Evolutionary conservation across 2,113 vertebrate species (phyloP).

Genomic region (Sceloporus undulatus): DNA sequence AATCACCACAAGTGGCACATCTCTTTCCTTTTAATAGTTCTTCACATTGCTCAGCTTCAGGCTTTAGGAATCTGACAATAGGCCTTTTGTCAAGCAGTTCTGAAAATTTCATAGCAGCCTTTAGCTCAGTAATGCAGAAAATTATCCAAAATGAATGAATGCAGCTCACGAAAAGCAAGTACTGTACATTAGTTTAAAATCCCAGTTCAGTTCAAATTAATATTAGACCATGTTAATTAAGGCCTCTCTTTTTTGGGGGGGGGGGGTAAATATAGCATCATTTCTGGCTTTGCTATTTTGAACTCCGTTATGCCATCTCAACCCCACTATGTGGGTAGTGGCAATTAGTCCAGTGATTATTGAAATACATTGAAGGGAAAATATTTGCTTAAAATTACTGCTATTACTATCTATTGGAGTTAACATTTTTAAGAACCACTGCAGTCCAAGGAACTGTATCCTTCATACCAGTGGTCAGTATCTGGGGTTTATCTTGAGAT

Average conservation of each 20-base stretch:
- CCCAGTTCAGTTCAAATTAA: not conserved
- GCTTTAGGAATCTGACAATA: constrained; percentile 42
- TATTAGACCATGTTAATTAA: not conserved
- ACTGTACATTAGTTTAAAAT: not conserved
- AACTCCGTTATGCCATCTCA: not conserved
- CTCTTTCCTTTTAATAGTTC: not conserved
- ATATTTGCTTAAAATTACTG: constrained; percentile 2
- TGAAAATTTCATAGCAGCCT: not conserved
- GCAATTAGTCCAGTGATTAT: not conserved
- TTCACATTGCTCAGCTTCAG: not conserved
- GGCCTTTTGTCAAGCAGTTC: not conserved
- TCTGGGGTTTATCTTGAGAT: constrained; percentile 31
- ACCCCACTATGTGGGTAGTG: not conserved
- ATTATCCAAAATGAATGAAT: not conserved
- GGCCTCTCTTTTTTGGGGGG: no score
- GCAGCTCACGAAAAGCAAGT: not conserved
- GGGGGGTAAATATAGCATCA: not conserved
- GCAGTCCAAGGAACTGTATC: constrained; percentile 6
- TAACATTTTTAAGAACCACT: not conserved
- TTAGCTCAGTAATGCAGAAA: constrained; percentile 2
- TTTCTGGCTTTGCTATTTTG: not conserved
- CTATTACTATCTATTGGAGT: not conserved
- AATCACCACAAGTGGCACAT: constrained; percentile 12
- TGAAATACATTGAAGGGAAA: not conserved
- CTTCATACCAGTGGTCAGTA: constrained; percentile 13